Conservation (phyloP, 1,140 invertebrate genomes). For the Sitobion miscanthi region DNA sequence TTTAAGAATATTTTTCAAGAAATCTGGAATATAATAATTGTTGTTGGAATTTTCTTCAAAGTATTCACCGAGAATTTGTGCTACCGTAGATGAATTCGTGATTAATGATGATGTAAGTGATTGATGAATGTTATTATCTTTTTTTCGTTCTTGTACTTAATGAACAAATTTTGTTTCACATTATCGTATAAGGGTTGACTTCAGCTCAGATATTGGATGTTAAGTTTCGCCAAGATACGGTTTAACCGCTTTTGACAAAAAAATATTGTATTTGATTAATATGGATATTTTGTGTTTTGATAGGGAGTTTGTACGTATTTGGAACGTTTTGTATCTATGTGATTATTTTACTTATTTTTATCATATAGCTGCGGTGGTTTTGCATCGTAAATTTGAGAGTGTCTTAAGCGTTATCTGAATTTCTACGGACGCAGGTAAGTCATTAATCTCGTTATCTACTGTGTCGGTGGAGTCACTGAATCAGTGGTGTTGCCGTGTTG, state of each 20-base stretch:
- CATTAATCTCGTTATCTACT: not conserved
- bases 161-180: not conserved
- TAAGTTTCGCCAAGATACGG: no score
- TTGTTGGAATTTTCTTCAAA: not conserved
- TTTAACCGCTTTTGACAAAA: not conserved
- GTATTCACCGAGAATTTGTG: not conserved
- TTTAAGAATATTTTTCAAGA: not conserved
- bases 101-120: not conserved
- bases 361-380: not conserved
- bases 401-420: not conserved
- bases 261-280: not conserved
- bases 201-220: not conserved
- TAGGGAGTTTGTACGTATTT: not conserved
- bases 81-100: not conserved
- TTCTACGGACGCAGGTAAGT: not conserved
- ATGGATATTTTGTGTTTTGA: not conserved
- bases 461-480: not conserved
- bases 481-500: no score
- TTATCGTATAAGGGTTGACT: not conserved
- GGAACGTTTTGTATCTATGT: not conserved
- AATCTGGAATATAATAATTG: not conserved
- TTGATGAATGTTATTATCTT: not conserved
- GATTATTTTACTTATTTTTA: not conserved
- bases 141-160: not conserved
- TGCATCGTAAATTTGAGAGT: not conserved